Evolutionary conservation across 2,797 vertebrate species (phyloP).

Genomic region (Sebastes vulpes): DNA sequence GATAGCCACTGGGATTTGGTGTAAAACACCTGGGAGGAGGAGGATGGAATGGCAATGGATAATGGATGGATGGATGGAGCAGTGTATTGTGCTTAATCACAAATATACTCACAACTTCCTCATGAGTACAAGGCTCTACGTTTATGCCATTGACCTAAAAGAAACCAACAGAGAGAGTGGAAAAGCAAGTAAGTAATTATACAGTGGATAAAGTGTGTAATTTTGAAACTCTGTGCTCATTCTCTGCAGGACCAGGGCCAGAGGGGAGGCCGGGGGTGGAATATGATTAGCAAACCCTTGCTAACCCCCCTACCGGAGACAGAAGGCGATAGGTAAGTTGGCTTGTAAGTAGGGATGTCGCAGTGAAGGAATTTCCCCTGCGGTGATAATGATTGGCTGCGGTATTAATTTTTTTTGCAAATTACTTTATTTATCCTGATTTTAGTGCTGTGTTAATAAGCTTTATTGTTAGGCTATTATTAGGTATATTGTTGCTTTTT

Average conservation of each 20-base stretch:
- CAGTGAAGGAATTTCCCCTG: too few relatives aligned
- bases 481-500: too few relatives aligned
- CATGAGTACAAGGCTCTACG: slow-evolving; percentile 92
- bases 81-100: slow-evolving; percentile 8
- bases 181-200: slow-evolving; percentile 7
- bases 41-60: neutral
- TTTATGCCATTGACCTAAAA: slow-evolving; percentile 95
- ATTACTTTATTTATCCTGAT: too few relatives aligned
- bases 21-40: neutral
- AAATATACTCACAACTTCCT: slow-evolving; percentile 94
- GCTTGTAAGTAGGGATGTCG: neutral
- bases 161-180: slow-evolving; percentile 30
- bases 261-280: neutral
- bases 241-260: neutral
- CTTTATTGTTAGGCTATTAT: too few relatives aligned
- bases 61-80: slow-evolving; percentile 1
- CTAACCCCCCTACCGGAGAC: neutral
- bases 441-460: too few relatives aligned
- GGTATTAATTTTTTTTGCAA: too few relatives aligned
- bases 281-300: neutral
- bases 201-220: neutral
- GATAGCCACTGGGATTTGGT: slow-evolving; percentile 12
- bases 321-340: neutral
- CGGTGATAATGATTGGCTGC: too few relatives aligned
- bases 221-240: neutral